phyloP scores from a whole-genome alignment of 2,113 vertebrate genomes.

The Plecturocebus donacophilus region DNA sequence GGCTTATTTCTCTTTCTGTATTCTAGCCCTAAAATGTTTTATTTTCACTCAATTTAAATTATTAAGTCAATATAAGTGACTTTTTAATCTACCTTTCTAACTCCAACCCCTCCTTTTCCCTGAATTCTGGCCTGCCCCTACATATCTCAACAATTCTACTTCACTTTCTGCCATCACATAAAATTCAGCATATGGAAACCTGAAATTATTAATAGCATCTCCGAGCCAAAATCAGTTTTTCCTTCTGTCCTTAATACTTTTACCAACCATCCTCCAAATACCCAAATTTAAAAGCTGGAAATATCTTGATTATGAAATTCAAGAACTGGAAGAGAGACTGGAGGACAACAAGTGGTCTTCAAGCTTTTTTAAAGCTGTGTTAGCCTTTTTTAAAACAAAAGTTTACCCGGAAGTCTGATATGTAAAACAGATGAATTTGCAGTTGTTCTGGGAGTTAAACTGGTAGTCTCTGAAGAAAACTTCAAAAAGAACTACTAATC shows the following conservation, averaged over 20 bases:
- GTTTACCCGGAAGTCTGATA: slow-evolving; percentile 10
- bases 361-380: neutral
- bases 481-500: slow-evolving; percentile 57
- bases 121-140: neutral
- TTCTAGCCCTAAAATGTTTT: neutral
- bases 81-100: neutral
- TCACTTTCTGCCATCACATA: neutral
- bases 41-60: neutral
- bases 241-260: neutral
- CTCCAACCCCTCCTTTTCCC: neutral
- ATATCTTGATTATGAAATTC: slow-evolving; percentile 35
- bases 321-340: neutral
- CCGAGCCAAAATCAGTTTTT: neutral
- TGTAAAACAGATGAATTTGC: slow-evolving; percentile 18
- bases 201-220: neutral
- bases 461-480: slow-evolving; percentile 19
- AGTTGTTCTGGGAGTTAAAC: slow-evolving; percentile 22
- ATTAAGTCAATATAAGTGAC: neutral
- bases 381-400: slow-evolving; percentile 31
- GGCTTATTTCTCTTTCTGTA: neutral
- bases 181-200: neutral
- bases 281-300: slow-evolving; percentile 12
- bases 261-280: neutral
- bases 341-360: neutral
- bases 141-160: neutral